Evolutionary conservation across 2,888 invertebrate species (phyloP).

Genomic region (Catotricha subobsoleta): DNA sequence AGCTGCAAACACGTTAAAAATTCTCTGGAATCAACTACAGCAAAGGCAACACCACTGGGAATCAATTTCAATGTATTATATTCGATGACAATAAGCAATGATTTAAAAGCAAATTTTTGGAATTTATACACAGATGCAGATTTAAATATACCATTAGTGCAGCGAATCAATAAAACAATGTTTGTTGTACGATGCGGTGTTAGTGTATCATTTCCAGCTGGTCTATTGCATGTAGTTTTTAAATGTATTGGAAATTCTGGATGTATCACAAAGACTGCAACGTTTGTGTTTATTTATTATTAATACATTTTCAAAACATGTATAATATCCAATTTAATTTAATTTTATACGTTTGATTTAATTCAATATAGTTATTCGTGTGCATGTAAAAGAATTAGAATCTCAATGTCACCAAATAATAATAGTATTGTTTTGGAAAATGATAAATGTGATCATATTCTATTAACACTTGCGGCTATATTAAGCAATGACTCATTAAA

Average conservation of each 20-base stretch:
- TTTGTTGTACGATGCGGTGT: constrained; percentile 24
- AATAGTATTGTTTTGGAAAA: constrained; percentile 18
- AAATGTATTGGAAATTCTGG: not conserved
- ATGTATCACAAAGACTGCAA: not conserved
- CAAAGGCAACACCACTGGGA: constrained; percentile 17
- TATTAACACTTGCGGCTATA: constrained; percentile 23
- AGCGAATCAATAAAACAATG: constrained; percentile 20
- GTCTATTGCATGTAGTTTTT: constrained; percentile 19
- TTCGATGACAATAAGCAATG: constrained; percentile 20
- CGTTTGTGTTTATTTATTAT: not conserved
- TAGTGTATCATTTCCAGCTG: constrained; percentile 22
- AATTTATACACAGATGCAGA: constrained; percentile 20
- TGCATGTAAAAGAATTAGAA: constrained; percentile 25
- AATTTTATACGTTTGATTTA: not conserved
- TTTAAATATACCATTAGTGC: constrained; percentile 19
- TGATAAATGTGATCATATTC: constrained; percentile 26
- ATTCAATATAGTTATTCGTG: constrained; percentile 16
- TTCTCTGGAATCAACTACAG: constrained; percentile 13
- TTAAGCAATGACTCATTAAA: constrained; percentile 14
- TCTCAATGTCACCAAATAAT: constrained; percentile 19
- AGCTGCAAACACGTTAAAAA: constrained; percentile 23
- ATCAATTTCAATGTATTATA: constrained; percentile 21
- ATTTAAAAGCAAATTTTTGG: constrained; percentile 22
- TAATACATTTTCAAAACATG: not conserved
- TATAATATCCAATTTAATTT: not conserved